Base-by-base conservation (phyloP, 2,797 vertebrate species). In the Eulemur albifrons region DNA sequence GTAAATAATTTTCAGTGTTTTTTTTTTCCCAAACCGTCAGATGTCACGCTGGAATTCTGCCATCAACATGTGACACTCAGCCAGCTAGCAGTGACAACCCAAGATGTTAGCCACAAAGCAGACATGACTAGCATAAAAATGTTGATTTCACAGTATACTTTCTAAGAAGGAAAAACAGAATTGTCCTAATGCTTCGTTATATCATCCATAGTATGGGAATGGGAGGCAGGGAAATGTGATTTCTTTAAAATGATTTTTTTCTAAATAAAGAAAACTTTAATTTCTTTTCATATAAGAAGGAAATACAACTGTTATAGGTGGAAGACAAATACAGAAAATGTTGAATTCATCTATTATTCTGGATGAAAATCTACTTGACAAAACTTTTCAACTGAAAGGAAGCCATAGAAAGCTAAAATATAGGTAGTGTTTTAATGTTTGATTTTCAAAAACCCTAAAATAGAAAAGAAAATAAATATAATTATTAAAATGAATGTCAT, bases 21-120 rank as follows among this genome's bases (percentile, higher is more conserved):
- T 90, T 73, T 17, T 17, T 32, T 10, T 12, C 1, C 3, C 11
- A 84, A 45, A 63, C 63, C 54, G 48, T 95, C 80, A 95, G 18
- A 82, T 95, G 54, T 97, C 30, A 87, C 50, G 59, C 8, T 79
- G 63, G 35, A 94, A 80, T 75, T 90, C 40, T 95, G 57, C 59
- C 93, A 82, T 76, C 77, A 95, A 40, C 20, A 65, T 67, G 43
- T 86, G 67, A 93, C 32, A 80, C 23, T 89, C 43, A 94, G 67
- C 23, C 17, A 87, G 61, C 79, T 81, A 61, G 30, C 1, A 4
- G 21, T 90, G 63, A 94, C 52, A 94, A 54, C 38, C 57, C 82
- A 95, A 67, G 86, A 67, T 61, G 18, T 72, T 87, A 88, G 81
- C 45, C 48, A 85, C 32, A 86, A 85, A 67, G 48, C 30, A 40